Evolutionary conservation across 2,113 vertebrate genomes (phyloP), one percentile per base, ranked within the genome.

Genomic region (Tyto alba): DNA sequence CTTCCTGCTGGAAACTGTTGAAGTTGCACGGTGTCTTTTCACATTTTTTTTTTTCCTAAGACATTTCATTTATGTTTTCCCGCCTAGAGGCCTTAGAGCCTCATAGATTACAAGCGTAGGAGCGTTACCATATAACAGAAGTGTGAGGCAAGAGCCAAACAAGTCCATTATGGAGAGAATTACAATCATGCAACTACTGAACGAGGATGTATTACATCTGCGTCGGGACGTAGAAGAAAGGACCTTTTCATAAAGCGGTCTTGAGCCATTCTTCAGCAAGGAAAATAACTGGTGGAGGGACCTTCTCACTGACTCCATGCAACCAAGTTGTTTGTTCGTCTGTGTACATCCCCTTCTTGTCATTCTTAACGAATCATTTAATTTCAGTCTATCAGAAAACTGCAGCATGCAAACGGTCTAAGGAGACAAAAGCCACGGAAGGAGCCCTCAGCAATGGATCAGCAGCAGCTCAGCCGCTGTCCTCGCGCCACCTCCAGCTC

Each of bases 31-130:
- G 57, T 20, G 21, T 40, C 53, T 90, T 85, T 66, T 47, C 56
- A 48, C 34, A 11, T 57, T 50, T 55, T 26, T 7, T 25, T 2
- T 3, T 26, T n/a, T 25, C 18, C 41, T 2, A 40, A 56, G 86
- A 85, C 55, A 63, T 85, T 90, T 90, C 63, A 92, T 89, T 95
- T 81, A 50, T 63, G 56, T 78, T 91, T 88, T 72, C 60, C 78
- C 10, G 14, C 25, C 14, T 25, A 32, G 55, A 52, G 21, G 68
- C 73, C 57, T 66, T n/a, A 50, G 11, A 81, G 64, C 80, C 60
- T 89, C 81, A 68, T 21, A 79, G 77, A 86, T 80, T 77, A 66
- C 29, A 57, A 59, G 71, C 1, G 0, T 3, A 66, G 52, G 16
- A 85, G n/a, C 2, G 3, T 68, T 60, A 38, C 23, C 4, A 6